Evolutionary conservation across 2,797 vertebrate species (phyloP).

Genomic region (Graptemys geographica): DNA sequence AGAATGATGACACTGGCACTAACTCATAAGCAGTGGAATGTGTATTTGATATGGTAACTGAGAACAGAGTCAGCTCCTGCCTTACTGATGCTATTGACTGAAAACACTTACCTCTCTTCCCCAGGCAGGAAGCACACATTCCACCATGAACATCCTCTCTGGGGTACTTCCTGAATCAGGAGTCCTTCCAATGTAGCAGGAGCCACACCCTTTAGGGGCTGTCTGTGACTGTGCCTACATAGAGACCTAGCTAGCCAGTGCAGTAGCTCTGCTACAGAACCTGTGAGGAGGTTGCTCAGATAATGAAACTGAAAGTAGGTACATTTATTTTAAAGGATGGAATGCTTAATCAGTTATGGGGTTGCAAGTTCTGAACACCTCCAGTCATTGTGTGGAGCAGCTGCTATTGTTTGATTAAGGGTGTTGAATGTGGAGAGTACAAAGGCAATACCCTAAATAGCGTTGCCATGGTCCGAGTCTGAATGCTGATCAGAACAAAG

Average conservation of each 20-base stretch:
- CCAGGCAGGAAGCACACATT: too few relatives aligned
- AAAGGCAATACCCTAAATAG: background rate
- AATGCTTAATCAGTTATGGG: background rate
- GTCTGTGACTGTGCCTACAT: background rate
- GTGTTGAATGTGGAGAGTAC: background rate
- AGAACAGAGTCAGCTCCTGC: too few relatives aligned
- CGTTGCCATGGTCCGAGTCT: background rate
- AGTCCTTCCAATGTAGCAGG: background rate
- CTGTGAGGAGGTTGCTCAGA: background rate
- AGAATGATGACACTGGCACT: too few relatives aligned
- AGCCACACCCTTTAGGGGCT: background rate
- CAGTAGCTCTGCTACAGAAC: background rate
- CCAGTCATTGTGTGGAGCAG: rapidly evolving
- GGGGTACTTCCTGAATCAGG: background rate
- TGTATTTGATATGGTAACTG: too few relatives aligned
- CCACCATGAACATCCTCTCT: too few relatives aligned
- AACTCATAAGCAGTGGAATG: too few relatives aligned
- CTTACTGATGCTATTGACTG: too few relatives aligned
- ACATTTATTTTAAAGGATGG: rapidly evolving
- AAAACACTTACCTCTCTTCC: too few relatives aligned
- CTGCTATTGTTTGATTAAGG: background rate
- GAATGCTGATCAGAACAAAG: background rate
- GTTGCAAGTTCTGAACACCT: background rate
- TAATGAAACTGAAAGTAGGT: background rate
- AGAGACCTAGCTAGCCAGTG: too few relatives aligned